These are phyloP conservation scores for Lithophane leautieri DNA, from an alignment of 2,888 invertebrate genomes.

Conservation along the genomic window DNA sequence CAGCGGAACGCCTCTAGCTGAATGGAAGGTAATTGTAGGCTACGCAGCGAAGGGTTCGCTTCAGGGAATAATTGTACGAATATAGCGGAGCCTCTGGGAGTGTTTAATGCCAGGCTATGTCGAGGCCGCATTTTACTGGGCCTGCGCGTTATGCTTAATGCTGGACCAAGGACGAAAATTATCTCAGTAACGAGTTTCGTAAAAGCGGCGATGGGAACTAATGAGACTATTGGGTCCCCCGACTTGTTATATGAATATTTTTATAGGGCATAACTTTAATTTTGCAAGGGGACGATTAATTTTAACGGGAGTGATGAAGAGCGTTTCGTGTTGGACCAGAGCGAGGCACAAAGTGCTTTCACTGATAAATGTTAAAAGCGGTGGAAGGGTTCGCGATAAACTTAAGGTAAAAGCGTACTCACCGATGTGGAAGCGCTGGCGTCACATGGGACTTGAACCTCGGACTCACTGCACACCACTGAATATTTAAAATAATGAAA, in stretches of 20 bases:
- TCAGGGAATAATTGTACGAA: conserved; percentile 89
- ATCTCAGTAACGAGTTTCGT: conserved; percentile 87
- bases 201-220: conserved; percentile 87
- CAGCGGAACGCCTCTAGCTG: conserved; percentile 83
- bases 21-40: conserved; percentile 89
- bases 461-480: conserved; percentile 86
- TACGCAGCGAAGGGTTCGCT: conserved; percentile 86
- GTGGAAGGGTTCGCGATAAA: conserved; percentile 70
- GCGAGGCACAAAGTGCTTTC: conserved; percentile 69
- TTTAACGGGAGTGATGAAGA: conserved; percentile 79
- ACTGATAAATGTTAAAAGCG: conserved; percentile 75
- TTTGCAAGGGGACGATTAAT: conserved; percentile 83
- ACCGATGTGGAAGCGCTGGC: conserved; percentile 74
- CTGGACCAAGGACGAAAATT: conserved; percentile 88
- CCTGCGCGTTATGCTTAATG: conserved; percentile 82
- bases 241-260: conserved; percentile 86
- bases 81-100: conserved; percentile 86
- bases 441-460: conserved; percentile 75
- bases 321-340: conserved; percentile 56
- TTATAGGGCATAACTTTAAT: conserved; percentile 86
- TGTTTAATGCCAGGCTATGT: conserved; percentile 88
- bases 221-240: conserved; percentile 86
- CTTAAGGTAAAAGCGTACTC: conserved; percentile 79
- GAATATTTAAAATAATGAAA: conserved; percentile 90
- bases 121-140: conserved; percentile 82